Evolutionary conservation across 2,888 invertebrate genomes (phyloP), one percentile per base, ranked within the genome.

Genomic region (Elegia similella): DNA sequence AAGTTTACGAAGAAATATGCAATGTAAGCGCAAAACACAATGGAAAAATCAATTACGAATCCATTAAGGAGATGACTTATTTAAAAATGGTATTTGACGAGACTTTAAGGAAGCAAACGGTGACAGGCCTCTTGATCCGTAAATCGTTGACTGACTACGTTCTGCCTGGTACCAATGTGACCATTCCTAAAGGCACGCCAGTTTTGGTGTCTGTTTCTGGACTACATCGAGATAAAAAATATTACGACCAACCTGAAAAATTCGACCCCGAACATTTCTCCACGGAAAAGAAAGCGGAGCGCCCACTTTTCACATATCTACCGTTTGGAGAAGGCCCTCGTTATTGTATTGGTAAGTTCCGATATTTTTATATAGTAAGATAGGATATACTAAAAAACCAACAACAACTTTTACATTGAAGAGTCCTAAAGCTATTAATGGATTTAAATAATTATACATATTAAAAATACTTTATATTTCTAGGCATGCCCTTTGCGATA

Each of bases 1-100:
- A 56, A 30, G 58, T 64, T 6, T 64, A 67, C 32, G 42, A 61
- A 7, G 70, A 70, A 62, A 65, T 72, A 15, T 59, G 62, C 50
- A 15, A 46, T 42, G 50, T 63, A 7, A 59, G 56, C 16, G 53
- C 63, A 2, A 66, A 66, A 56, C 48, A 64, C 16, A 57, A 67
- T 16, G 66, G 60, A 5, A 58, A 60, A 56, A 42, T 68, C 0
- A 67, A 59, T 42, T 65, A 70, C 16, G 78, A 81, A 15, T 70
- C 78, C 7, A 57, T 79, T 0, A 74, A 69, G 43, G 75, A 80
- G n/a, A 68, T 82, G 73, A 69, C 69, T 12, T 80, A 78, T 62
- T 58, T 80, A 38, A 69, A 72, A 59, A 75, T 76, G 76, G 71
- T 70, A 5, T 72, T 78, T 12, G 60, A 70, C 30, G 73, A 75